Evolutionary conservation across 2,113 vertebrate genomes (phyloP).

Genomic region (Dinomys branickii): DNA sequence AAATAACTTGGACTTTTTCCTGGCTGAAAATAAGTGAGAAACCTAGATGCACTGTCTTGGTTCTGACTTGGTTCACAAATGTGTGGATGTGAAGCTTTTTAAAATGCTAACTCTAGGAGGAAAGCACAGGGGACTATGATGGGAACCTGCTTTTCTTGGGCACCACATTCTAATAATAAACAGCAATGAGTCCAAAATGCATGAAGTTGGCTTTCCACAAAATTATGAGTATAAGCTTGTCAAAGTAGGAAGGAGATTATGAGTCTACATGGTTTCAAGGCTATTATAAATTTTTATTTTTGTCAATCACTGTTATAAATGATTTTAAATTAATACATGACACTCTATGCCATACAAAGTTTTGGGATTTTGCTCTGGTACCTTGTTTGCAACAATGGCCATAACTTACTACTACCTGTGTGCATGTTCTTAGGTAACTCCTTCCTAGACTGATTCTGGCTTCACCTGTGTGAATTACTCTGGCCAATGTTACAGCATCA

Average conservation of each 20-base stretch:
- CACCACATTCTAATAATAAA: not conserved
- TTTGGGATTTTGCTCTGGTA: not conserved
- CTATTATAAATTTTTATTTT: not conserved
- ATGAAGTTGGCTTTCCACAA: not conserved
- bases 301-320: not conserved
- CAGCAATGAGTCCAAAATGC: not conserved
- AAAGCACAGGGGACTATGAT: not conserved
- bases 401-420: not conserved
- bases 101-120: too few species aligned
- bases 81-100: not conserved
- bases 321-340: not conserved
- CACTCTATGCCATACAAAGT: not conserved
- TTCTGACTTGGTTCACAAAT: not conserved
- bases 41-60: not conserved
- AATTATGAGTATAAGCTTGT: not conserved
- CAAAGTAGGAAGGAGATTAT: not conserved
- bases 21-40: not conserved
- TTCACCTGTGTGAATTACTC: not conserved
- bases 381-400: not conserved
- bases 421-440: not conserved
- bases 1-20: not conserved
- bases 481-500: not conserved
- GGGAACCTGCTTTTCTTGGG: fast-evolving
- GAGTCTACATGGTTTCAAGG: not conserved
- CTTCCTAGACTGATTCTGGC: not conserved